These are phyloP conservation scores for Eunapius fragilis DNA, from an alignment of 37 sponge, comb jelly and placozoan species.

Conservation along the genomic window DNA sequence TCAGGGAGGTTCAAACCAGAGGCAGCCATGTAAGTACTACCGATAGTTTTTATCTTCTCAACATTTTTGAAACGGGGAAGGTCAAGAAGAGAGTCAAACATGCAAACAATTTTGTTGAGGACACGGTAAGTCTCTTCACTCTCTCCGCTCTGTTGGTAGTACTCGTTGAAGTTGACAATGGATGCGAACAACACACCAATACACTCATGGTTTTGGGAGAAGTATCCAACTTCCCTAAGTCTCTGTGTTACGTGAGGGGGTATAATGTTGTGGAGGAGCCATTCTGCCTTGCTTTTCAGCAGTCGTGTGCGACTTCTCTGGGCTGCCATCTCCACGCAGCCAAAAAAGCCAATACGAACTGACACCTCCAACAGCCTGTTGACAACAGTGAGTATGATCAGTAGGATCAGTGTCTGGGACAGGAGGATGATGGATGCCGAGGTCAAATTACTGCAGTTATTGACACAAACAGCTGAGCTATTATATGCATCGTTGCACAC, in stretches of 20 bases:
- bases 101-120: constrained; percentile 69
- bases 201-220: constrained; percentile 87
- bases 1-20: constrained; percentile 70
- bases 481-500: constrained; percentile 5
- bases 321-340: constrained; percentile 63
- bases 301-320: constrained; percentile 26
- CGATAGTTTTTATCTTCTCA: constrained; percentile 92
- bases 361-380: constrained; percentile 82
- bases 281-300: constrained; percentile 62
- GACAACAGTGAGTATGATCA: constrained; percentile 59
- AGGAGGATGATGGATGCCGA: constrained; percentile 55
- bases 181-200: constrained; percentile 93
- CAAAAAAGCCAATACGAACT: constrained; percentile 67
- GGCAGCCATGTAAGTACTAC: constrained; percentile 91
- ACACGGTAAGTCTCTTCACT: constrained; percentile 45
- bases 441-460: constrained; percentile 52
- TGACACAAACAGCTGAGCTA: not conserved
- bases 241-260: constrained; percentile 72
- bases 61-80: constrained; percentile 44
- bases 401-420: constrained; percentile 50
- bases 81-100: constrained; percentile 76
- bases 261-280: constrained; percentile 77
- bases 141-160: constrained; percentile 33
- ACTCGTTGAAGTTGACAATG: constrained; percentile 84
- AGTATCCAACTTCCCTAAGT: constrained; percentile 55